Evolutionary conservation across 2,113 vertebrate species (phyloP), one percentile per base, ranked within the genome.

Genomic region (Charadrius vociferus): DNA sequence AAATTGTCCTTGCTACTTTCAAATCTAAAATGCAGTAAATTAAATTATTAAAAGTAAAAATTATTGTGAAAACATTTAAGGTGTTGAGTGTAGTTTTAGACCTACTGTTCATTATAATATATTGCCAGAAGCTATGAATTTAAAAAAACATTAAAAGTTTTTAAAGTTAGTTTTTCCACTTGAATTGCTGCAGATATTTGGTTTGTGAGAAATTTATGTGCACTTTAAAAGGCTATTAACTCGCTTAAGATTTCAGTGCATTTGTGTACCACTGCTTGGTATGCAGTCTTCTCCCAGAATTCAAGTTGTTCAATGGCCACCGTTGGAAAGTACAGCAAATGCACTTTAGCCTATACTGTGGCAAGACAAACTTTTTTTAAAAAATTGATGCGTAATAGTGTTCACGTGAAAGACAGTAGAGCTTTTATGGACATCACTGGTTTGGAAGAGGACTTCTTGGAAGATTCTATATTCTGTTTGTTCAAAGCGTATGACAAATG

Each of bases 1-100:
- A 96, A 95, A 95, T 95, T 93, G 73, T 96, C 96, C 94, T 96
- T 96, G 86, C 75, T 93, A 91, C 86, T 96, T 96, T 95, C 13
- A 12, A 95, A 96, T 59, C 43, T 85, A 65, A 91, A 96, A 90
- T 77, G 86, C 67, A 90, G 89, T 77, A 91, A 92, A 97, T 97
- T 81, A 95, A 85, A 93, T 93, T 96, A 87, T 80, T 91, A 83
- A 85, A 97, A 89, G 70, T 94, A 91, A 94, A 95, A 96, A 90
- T 83, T 72, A 41, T 91, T 95, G 81, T 90, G 96, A 89, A 96
- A 95, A 82, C 58, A 70, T 89, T 88, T 52, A 66, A 92, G n/a
- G 29, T 81, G 95, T 93, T 83, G 67, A 66, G 21, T 47, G 53
- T 41, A 88, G 63, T 92, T 88, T 91, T 87, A 58, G 72, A 82